Conservation (phyloP, 2,888 invertebrate species). For the Cenopis cana region DNA sequence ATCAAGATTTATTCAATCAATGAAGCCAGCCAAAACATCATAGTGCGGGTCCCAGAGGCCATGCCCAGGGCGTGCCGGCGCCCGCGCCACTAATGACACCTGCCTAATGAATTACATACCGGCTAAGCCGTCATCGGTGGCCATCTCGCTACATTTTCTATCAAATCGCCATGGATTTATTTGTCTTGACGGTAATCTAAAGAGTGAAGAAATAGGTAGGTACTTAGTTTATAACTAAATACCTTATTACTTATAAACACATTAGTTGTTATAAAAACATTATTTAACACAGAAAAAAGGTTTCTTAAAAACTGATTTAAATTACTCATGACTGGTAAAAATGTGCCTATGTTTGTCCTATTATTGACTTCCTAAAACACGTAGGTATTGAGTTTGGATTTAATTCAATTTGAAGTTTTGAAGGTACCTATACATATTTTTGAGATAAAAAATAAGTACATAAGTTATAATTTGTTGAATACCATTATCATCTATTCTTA, state of each 20-base stretch:
- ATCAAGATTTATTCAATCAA: conserved; percentile 14
- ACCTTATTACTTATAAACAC: too few species aligned
- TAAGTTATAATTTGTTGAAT: too few species aligned
- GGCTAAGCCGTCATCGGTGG: background rate
- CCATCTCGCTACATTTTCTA: background rate
- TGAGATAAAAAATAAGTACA: too few species aligned
- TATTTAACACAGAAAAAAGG: too few species aligned
- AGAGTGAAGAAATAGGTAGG: background rate
- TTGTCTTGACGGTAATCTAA: background rate
- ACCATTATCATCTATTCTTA: background rate
- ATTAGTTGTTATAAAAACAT: too few species aligned
- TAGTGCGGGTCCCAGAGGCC: conserved; percentile 9
- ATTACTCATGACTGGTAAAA: too few species aligned
- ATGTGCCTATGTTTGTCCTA: too few species aligned
- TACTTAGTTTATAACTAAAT: too few species aligned
- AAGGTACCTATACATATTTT: background rate
- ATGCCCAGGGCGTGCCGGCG: conserved; percentile 61
- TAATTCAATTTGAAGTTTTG: background rate
- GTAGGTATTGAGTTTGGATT: too few species aligned
- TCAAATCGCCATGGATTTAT: background rate
- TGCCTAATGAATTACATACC: conserved; percentile 66
- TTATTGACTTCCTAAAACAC: too few species aligned
- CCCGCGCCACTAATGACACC: conserved; percentile 64
- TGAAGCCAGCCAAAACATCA: background rate
- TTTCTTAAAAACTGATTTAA: too few species aligned